Evolutionary conservation across 2,113 vertebrate species (phyloP).

Genomic region (Diadophis punctatus): DNA sequence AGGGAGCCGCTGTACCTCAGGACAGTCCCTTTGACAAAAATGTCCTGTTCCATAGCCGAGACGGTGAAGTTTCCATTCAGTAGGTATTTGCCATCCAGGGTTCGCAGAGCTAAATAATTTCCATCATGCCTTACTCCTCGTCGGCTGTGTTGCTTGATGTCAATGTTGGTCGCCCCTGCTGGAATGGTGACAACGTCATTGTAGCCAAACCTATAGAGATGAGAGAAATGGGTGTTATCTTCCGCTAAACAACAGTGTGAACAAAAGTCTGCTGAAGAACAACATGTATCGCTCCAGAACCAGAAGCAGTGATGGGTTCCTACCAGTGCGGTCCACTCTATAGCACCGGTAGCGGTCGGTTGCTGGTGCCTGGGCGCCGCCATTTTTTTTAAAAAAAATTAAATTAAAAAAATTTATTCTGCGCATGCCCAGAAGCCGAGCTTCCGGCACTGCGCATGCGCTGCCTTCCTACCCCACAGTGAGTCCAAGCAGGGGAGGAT

Average conservation of each 20-base stretch:
- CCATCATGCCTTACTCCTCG: constrained; percentile 84
- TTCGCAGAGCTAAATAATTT: constrained; percentile 88
- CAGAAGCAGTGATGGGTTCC: too few species aligned
- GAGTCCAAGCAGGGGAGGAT: too few species aligned
- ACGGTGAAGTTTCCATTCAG: constrained; percentile 92
- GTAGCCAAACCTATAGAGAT: constrained; percentile 81
- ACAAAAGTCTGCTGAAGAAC: accelerated
- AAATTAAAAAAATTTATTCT: too few species aligned
- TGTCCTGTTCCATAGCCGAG: constrained; percentile 89
- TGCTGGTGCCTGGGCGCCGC: too few species aligned
- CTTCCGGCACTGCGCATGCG: too few species aligned
- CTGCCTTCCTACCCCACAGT: too few species aligned
- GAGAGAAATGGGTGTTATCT: background rate
- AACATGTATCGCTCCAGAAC: background rate
- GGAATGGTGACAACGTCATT: constrained; percentile 93
- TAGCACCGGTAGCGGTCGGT: too few species aligned
- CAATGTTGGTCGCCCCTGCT: constrained; percentile 88
- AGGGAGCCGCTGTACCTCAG: constrained; percentile 94
- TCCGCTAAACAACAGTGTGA: background rate
- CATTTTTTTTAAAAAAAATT: too few species aligned
- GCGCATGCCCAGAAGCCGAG: too few species aligned
- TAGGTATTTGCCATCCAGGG: constrained; percentile 80
- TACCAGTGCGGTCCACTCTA: too few species aligned
- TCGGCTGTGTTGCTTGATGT: constrained; percentile 92
- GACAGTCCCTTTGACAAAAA: constrained; percentile 83